Evolutionary conservation across 2,888 invertebrate genomes (phyloP).

Genomic region (Tetragonisca angustula): DNA sequence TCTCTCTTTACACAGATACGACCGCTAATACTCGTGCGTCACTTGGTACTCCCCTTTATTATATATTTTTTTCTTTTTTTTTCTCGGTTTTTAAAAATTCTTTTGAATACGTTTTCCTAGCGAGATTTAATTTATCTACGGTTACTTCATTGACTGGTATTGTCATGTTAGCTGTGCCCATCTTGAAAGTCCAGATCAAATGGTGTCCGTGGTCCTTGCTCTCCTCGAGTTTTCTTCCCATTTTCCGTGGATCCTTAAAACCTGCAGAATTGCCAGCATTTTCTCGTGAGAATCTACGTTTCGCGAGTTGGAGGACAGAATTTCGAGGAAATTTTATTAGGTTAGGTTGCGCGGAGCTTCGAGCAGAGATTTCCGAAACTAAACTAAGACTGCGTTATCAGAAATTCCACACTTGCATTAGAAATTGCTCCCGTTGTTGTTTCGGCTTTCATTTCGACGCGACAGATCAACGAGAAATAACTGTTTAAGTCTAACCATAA

Average conservation of each 20-base stretch:
- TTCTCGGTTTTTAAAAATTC: neutral
- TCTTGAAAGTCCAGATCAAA: conserved; percentile 54
- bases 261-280: neutral
- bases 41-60: neutral
- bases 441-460: no score
- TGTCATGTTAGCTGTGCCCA: conserved; percentile 54
- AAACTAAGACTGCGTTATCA: neutral
- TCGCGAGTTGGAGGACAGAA: neutral
- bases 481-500: neutral
- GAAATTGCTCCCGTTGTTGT: no score
- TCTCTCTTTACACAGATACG: conserved; percentile 15
- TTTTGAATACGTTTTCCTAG: conserved; percentile 30
- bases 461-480: conserved; percentile 6
- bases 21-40: conserved; percentile 9
- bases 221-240: neutral
- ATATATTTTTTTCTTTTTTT: conserved; percentile 8
- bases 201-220: conserved; percentile 34
- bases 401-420: neutral
- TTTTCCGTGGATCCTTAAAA: neutral
- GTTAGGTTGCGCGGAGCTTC: neutral
- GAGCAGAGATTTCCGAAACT: neutral
- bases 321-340: no score
- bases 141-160: conserved; percentile 47
- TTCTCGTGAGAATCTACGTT: neutral
- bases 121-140: conserved; percentile 44